phyloP scores from a whole-genome alignment of 2,888 invertebrate species.

The Ischnus inquisitorius region DNA sequence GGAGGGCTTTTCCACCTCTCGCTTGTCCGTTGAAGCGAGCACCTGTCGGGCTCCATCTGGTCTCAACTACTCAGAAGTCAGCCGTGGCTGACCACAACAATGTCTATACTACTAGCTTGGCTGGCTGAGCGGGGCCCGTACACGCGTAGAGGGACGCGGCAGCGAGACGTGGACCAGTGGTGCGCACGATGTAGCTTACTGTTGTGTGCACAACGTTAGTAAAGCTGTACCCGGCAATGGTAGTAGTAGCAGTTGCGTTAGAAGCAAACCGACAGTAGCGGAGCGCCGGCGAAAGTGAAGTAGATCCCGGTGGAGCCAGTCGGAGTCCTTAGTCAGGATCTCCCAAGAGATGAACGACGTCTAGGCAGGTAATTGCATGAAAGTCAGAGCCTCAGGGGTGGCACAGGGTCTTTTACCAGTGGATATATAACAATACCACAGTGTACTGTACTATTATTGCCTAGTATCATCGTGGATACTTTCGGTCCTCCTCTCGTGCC shows the following conservation, averaged over 20 bases:
- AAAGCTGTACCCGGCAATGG: background rate
- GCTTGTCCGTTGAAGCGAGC: conserved; percentile 66
- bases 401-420: conserved; percentile 7
- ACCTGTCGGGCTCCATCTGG: conserved; percentile 77
- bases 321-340: conserved; percentile 75
- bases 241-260: conserved; percentile 26
- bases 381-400: conserved; percentile 70
- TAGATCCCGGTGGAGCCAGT: conserved; percentile 73
- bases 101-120: conserved; percentile 78
- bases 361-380: conserved; percentile 80
- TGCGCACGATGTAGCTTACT: conserved; percentile 29
- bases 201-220: conserved; percentile 3
- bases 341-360: conserved; percentile 76
- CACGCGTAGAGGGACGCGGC: conserved; percentile 33
- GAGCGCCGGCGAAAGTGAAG: conserved; percentile 66
- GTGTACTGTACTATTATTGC: conserved; percentile 16
- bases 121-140: conserved; percentile 17
- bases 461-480: conserved; percentile 73
- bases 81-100: conserved; percentile 81
- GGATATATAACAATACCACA: conserved; percentile 25
- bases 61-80: conserved; percentile 77
- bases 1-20: conserved; percentile 34
- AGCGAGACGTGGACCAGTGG: conserved; percentile 21
- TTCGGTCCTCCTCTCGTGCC: background rate
- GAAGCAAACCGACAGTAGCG: conserved; percentile 38